These are phyloP conservation scores for Lobophora halterata DNA, from an alignment of 2,888 invertebrate genomes.

Conservation along the genomic window DNA sequence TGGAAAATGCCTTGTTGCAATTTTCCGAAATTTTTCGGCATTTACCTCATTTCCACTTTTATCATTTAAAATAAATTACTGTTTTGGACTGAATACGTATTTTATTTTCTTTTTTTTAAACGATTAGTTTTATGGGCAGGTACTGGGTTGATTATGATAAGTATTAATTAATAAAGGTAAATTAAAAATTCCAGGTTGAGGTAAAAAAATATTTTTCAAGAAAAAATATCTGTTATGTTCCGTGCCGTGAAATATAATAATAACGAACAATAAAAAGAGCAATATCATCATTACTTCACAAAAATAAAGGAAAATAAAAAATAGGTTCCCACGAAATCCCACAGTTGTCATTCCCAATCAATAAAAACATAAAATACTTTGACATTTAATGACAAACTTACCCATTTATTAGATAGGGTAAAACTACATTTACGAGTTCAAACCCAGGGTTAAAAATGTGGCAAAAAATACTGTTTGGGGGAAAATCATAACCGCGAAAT, in stretches of 20 bases:
- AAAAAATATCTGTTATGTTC: conserved; percentile 2
- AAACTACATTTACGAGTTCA: conserved; percentile 52
- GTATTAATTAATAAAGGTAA: too few relatives aligned
- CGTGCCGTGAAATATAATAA: conserved; percentile 40
- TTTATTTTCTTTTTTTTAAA: too few relatives aligned
- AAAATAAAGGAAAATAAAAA: conserved; percentile 35
- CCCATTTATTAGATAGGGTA: conserved; percentile 44
- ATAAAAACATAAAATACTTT: conserved; percentile 73
- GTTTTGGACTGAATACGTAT: too few relatives aligned
- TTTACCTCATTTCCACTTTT: too few relatives aligned
- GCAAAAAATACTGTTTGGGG: conserved; percentile 42
- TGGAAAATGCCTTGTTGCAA: too few relatives aligned
- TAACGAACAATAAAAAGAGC: conserved; percentile 50
- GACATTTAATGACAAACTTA: conserved; percentile 70
- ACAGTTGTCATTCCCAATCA: conserved; percentile 52
- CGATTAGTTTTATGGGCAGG: too few relatives aligned
- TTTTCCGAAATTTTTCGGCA: too few relatives aligned
- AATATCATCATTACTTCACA: conserved; percentile 65
- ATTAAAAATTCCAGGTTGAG: too few relatives aligned
- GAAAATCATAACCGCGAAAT: conserved; percentile 59
- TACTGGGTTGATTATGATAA: too few relatives aligned
- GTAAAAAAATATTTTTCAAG: too few relatives aligned
- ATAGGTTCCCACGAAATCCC: conserved; percentile 60
- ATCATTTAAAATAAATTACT: too few relatives aligned
- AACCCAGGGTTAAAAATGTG: conserved; percentile 49